Evolutionary conservation across 2,888 invertebrate species (phyloP).

Genomic region (Thelaira solivaga): DNA sequence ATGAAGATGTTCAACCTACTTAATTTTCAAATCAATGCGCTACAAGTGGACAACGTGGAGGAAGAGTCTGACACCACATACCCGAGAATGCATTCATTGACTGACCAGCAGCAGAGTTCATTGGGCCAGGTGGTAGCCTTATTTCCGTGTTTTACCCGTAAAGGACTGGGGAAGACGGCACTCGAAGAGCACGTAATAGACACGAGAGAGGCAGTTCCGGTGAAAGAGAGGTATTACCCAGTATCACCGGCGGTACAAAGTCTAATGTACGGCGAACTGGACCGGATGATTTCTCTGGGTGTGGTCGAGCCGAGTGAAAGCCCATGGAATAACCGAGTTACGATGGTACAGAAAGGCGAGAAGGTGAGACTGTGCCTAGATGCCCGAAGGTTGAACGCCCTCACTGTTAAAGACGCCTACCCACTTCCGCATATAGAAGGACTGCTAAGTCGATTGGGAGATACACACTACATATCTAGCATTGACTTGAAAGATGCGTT

Average conservation of each 20-base stretch:
- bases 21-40: not conserved
- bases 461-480: constrained; percentile 1
- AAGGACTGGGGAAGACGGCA: not conserved
- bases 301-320: no score
- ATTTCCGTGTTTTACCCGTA: not conserved
- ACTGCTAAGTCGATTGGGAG: not conserved
- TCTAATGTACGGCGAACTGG: constrained; percentile 18
- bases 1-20: not conserved
- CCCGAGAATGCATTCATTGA: not conserved
- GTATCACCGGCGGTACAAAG: constrained; percentile 21
- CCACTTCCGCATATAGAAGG: constrained; percentile 21
- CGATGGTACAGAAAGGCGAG: not conserved
- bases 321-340: not conserved
- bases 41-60: not conserved
- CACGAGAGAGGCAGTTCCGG: not conserved
- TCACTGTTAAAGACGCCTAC: not conserved
- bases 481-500: constrained; percentile 7
- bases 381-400: no score
- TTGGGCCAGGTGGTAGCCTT: not conserved
- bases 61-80: not conserved
- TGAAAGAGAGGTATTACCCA: constrained; percentile 9
- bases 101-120: not conserved
- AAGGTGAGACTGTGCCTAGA: not conserved
- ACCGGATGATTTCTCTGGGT: no score
- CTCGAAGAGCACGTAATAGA: not conserved